Conservation (phyloP, 1,140 invertebrate genomes). For the Steinernema khuongi region DNA sequence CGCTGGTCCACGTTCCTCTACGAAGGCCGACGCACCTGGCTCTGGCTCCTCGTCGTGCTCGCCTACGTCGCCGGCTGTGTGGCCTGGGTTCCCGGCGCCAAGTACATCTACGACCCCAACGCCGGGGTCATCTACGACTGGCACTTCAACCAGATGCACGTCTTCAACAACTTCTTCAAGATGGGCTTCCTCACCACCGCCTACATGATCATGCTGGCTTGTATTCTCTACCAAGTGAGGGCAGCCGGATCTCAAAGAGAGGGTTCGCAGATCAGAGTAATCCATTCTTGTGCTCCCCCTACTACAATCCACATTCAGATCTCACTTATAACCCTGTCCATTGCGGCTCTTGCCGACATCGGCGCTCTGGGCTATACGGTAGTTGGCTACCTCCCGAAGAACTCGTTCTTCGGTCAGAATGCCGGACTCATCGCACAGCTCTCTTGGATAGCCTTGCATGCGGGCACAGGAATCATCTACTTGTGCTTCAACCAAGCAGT, state of each 20-base stretch:
- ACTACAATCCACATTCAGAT: conserved; percentile 2
- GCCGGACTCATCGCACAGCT: background rate
- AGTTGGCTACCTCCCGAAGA: background rate
- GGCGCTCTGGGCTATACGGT: background rate
- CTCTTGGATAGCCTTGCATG: background rate
- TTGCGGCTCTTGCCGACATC: background rate
- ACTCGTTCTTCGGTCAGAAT: background rate
- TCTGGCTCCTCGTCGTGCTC: conserved; percentile 5
- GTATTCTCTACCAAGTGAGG: background rate
- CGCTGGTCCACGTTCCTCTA: conserved; percentile 11
- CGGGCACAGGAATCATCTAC: background rate
- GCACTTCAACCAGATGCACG: conserved; percentile 1
- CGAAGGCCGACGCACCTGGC: conserved; percentile 15
- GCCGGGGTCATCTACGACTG: background rate
- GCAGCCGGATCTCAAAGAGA: background rate
- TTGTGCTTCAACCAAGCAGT: background rate
- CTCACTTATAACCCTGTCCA: background rate
- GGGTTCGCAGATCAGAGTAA: background rate
- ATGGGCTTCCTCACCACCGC: background rate
- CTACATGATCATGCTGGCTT: background rate
- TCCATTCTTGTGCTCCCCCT: background rate
- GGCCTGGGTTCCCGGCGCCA: background rate
- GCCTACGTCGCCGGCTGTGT: background rate
- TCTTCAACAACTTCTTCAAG: conserved; percentile 11
- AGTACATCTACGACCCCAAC: background rate